These are phyloP conservation scores for Prosapia bicincta DNA, from an alignment of 2,888 invertebrate genomes.

Conservation along the genomic window DNA sequence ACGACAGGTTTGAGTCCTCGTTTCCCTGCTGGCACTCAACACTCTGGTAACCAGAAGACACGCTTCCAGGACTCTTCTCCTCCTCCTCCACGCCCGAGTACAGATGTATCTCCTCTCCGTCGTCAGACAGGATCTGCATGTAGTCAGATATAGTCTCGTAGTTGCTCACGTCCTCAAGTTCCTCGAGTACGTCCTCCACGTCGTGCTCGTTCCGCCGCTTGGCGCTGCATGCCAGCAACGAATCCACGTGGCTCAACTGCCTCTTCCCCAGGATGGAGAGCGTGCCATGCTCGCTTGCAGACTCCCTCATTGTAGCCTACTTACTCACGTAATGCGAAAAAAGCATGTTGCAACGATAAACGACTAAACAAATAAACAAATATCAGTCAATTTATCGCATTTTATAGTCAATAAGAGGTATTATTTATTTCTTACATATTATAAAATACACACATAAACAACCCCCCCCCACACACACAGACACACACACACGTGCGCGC, in stretches of 20 bases:
- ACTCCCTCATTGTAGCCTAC: neutral
- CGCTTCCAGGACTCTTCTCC: slow-evolving; percentile 16
- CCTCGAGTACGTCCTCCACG: neutral
- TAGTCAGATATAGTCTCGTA: slow-evolving; percentile 19
- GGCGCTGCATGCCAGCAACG: neutral
- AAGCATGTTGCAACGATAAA: neutral
- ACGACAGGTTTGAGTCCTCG: slow-evolving; percentile 35
- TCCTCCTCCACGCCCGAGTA: neutral
- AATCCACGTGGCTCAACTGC: neutral
- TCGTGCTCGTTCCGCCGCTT: neutral
- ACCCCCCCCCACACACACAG: no score
- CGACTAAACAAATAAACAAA: neutral
- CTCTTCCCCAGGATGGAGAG: neutral
- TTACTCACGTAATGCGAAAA: no score
- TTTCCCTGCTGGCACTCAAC: slow-evolving; percentile 17
- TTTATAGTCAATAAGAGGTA: no score
- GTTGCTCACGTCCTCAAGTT: slow-evolving; percentile 6
- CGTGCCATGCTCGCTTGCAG: neutral
- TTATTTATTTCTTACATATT: no score
- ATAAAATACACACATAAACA: no score
- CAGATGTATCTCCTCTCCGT: neutral
- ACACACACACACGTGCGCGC: no score
- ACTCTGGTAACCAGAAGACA: slow-evolving; percentile 3
- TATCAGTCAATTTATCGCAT: no score
- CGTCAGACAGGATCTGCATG: slow-evolving; percentile 20